phyloP scores from a whole-genome alignment of 2,113 vertebrate genomes.

The Python bivittatus region DNA sequence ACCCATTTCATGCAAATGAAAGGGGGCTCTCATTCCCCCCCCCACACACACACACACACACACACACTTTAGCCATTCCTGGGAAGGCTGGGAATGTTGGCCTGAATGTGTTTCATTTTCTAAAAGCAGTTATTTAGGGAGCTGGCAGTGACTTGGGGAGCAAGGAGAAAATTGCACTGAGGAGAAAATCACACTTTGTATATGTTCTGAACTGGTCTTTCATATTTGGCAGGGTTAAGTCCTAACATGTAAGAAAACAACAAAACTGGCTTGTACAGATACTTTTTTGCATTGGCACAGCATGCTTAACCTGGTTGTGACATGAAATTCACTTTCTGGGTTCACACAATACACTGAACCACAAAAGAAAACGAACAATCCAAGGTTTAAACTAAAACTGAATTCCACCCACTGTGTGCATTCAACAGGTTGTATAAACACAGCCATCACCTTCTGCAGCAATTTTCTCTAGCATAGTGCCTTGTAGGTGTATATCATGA shows the following conservation, averaged over 20 bases:
- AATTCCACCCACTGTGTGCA: background rate
- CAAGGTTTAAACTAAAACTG: background rate
- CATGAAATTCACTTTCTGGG: background rate
- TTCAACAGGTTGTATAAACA: background rate
- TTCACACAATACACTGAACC: background rate
- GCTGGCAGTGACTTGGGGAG: background rate
- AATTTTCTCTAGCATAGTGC: background rate
- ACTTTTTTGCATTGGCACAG: background rate
- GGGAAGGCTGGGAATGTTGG: background rate
- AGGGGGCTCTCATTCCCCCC: background rate
- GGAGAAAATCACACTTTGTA: background rate
- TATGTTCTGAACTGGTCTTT: background rate
- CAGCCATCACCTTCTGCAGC: background rate
- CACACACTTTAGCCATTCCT: background rate
- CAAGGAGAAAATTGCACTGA: background rate
- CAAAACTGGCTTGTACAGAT: background rate
- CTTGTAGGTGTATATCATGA: background rate
- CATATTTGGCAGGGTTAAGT: background rate
- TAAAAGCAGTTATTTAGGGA: background rate
- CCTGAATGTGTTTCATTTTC: background rate
- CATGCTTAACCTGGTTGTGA: background rate
- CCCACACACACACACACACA: background rate
- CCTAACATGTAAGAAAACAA: background rate
- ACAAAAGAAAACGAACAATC: background rate
- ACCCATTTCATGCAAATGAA: slow-evolving; percentile 20